These are phyloP conservation scores for Gopherus evgoodei DNA, from an alignment of 2,113 vertebrate genomes.

Conservation along the genomic window DNA sequence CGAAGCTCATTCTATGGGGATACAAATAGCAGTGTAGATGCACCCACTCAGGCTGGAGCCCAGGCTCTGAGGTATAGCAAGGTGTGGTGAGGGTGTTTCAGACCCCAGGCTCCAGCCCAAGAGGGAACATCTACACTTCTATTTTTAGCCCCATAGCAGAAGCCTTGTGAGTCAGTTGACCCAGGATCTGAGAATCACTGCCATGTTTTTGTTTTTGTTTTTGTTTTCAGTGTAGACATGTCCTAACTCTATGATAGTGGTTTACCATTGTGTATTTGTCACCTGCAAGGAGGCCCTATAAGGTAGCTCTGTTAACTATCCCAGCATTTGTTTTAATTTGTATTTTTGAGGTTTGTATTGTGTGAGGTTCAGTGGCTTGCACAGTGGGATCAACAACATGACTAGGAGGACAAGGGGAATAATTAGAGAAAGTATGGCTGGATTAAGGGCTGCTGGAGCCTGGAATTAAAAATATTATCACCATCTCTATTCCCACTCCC, in stretches of 20 bases:
- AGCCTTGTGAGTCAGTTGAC: too few relatives aligned
- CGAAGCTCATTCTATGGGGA: too few relatives aligned
- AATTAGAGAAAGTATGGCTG: background rate
- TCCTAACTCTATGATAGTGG: background rate
- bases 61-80: too few relatives aligned
- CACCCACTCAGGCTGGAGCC: too few relatives aligned
- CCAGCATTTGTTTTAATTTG: background rate
- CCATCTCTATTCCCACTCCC: background rate
- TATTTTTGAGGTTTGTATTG: background rate
- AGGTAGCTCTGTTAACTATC: background rate
- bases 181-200: too few relatives aligned
- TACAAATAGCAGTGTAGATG: too few relatives aligned
- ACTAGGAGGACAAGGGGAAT: background rate
- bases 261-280: background rate
- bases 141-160: too few relatives aligned
- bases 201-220: too few relatives aligned
- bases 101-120: too few relatives aligned
- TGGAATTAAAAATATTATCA: accelerated
- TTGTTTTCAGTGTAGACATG: background rate
- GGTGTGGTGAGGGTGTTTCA: too few relatives aligned
- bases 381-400: background rate
- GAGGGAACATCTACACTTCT: too few relatives aligned
- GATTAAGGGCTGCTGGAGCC: background rate
- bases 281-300: background rate
- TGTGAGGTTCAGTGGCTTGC: background rate